Evolutionary conservation across 2,797 vertebrate species (phyloP).

Genomic region (Enteromius mattozi): DNA sequence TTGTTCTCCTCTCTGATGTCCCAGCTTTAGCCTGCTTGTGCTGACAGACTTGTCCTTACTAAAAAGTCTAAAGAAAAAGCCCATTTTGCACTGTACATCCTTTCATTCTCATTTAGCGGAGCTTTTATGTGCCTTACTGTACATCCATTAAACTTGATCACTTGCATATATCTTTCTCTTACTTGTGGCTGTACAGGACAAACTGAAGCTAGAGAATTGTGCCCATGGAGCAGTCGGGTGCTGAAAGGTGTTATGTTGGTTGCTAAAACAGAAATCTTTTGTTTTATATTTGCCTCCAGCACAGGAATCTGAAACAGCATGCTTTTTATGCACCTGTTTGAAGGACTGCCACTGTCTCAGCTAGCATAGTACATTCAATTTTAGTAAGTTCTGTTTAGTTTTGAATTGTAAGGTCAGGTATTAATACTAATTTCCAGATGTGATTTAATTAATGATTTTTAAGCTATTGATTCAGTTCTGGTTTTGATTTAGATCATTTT

Average conservation of each 20-base stretch:
- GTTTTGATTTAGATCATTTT: neutral
- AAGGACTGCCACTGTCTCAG: neutral
- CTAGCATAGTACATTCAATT: neutral
- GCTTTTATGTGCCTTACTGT: neutral
- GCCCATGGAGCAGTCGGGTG: neutral
- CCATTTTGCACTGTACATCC: neutral
- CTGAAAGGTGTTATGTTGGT: constrained; percentile 7
- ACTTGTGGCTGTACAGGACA: neutral
- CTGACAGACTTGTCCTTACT: constrained; percentile 25
- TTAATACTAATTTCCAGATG: neutral
- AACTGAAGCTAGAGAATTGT: neutral
- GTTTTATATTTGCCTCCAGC: neutral
- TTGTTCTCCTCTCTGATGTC: constrained; percentile 51
- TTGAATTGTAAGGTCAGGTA: neutral
- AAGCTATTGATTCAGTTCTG: neutral
- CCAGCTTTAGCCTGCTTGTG: constrained; percentile 42
- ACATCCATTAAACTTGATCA: neutral
- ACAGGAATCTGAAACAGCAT: neutral
- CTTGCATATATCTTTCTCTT: neutral
- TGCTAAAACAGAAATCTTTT: constrained; percentile 17
- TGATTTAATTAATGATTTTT: neutral
- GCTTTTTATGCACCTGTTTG: neutral
- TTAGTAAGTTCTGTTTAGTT: neutral
- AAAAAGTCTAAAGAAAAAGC: constrained; percentile 30
- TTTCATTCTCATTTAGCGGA: constrained; percentile 19